Percentiles rank a stretch among this genome's conserved stretches.
These are phyloP conservation scores for Ciconia maguari DNA, from an alignment of 2,113 vertebrate species.

Conservation along the genomic window DNA sequence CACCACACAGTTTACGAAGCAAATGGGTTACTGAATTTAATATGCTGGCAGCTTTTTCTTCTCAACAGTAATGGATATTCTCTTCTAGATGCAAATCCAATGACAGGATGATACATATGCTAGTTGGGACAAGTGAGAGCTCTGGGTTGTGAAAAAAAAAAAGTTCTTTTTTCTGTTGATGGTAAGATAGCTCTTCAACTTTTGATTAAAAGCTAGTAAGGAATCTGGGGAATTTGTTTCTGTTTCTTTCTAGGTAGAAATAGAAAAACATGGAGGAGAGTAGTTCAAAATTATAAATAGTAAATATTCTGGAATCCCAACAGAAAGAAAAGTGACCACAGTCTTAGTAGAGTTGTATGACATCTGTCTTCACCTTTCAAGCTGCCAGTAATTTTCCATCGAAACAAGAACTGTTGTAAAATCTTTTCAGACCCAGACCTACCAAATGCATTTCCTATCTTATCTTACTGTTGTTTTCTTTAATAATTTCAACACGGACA, in stretches of 20 bases:
- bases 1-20: not conserved
- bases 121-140: not conserved
- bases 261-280: not conserved
- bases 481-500: not conserved
- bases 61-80: not conserved
- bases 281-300: not conserved
- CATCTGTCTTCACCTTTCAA: not conserved
- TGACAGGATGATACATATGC: not conserved
- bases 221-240: not conserved
- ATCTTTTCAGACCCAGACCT: not conserved
- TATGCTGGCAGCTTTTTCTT: not conserved
- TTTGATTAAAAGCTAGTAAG: not conserved
- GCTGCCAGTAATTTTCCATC: not conserved
- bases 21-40: not conserved
- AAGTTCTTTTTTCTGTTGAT: not conserved
- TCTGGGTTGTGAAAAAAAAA: not conserved
- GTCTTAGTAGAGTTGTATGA: not conserved
- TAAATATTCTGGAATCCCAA: not conserved
- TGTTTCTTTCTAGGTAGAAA: not conserved
- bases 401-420: not conserved
- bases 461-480: not conserved
- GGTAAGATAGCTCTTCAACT: not conserved
- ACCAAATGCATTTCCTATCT: not conserved
- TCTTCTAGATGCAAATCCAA: not conserved
- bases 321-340: not conserved